Evolutionary conservation across 2,888 invertebrate genomes (phyloP).

Genomic region (Andrena trimmerana): DNA sequence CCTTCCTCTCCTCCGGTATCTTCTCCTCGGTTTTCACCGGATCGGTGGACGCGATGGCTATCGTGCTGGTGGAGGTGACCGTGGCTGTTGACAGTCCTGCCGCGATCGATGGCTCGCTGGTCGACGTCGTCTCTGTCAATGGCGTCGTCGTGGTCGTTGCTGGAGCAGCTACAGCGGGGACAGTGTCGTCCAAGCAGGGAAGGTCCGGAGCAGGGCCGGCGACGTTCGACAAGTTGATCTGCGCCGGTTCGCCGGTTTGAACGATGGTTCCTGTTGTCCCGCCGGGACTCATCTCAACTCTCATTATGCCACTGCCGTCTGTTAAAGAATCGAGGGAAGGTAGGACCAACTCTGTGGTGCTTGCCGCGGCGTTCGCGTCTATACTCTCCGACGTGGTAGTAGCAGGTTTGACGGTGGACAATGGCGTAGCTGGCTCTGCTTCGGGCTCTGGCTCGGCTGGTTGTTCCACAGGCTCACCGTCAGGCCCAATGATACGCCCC

Average conservation of each 20-base stretch:
- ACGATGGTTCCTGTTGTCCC: constrained; percentile 88
- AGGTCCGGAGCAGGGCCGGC: constrained; percentile 79
- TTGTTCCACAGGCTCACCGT: constrained; percentile 83
- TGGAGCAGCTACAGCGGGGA: constrained; percentile 58
- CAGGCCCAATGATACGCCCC: constrained; percentile 85
- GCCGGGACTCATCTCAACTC: constrained; percentile 88
- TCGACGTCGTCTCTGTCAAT: constrained; percentile 55
- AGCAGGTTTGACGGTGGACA: constrained; percentile 58
- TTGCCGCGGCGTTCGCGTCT: constrained; percentile 55
- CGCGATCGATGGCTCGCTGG: constrained; percentile 56
- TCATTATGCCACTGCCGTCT: constrained; percentile 78
- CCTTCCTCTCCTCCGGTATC: constrained; percentile 88
- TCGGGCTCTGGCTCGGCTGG: constrained; percentile 70
- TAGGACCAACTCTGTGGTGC: constrained; percentile 79
- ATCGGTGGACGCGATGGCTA: constrained; percentile 64
- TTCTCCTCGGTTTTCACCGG: constrained; percentile 85
- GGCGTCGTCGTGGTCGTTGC: constrained; percentile 48
- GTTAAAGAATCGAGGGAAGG: constrained; percentile 82
- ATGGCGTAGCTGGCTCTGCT: constrained; percentile 56
- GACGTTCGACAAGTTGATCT: constrained; percentile 75
- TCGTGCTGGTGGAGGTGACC: constrained; percentile 65
- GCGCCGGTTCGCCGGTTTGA: constrained; percentile 81
- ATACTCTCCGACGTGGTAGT: constrained; percentile 55
- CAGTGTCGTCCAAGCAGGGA: constrained; percentile 82
- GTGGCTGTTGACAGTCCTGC: constrained; percentile 64